These are phyloP conservation scores for Ranitomeya imitator DNA, from an alignment of 2,113 vertebrate species.

Conservation along the genomic window DNA sequence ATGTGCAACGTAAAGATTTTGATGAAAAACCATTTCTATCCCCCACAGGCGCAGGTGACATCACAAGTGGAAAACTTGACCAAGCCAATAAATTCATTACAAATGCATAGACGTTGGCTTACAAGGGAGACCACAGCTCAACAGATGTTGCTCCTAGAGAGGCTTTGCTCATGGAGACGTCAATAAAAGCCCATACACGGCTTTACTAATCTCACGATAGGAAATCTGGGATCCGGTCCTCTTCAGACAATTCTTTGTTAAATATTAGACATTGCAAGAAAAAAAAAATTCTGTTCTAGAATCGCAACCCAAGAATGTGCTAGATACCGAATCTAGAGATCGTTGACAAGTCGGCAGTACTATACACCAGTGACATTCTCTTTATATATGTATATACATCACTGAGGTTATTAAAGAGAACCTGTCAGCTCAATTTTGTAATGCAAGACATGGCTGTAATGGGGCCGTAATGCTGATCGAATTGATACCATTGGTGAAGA, in stretches of 20 bases:
- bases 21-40: not conserved
- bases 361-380: not conserved
- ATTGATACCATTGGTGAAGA: no score
- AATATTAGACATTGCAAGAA: no score
- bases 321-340: not conserved
- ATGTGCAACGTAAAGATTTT: slow-evolving; percentile 3
- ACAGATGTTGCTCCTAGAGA: not conserved
- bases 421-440: no score
- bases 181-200: not conserved
- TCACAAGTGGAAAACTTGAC: slow-evolving; percentile 20
- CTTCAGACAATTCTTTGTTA: no score
- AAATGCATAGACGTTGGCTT: not conserved
- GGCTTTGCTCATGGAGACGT: not conserved
- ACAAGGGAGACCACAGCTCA: slow-evolving; percentile 4
- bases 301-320: not conserved
- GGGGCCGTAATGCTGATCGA: no score
- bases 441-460: no score
- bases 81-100: not conserved
- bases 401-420: no score
- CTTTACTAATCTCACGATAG: not conserved
- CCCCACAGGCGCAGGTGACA: not conserved
- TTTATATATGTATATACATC: no score
- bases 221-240: not conserved
- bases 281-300: not conserved
- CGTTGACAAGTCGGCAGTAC: not conserved